Base-by-base conservation (phyloP, 2,797 vertebrate genomes). In the Buceros bicornis region DNA sequence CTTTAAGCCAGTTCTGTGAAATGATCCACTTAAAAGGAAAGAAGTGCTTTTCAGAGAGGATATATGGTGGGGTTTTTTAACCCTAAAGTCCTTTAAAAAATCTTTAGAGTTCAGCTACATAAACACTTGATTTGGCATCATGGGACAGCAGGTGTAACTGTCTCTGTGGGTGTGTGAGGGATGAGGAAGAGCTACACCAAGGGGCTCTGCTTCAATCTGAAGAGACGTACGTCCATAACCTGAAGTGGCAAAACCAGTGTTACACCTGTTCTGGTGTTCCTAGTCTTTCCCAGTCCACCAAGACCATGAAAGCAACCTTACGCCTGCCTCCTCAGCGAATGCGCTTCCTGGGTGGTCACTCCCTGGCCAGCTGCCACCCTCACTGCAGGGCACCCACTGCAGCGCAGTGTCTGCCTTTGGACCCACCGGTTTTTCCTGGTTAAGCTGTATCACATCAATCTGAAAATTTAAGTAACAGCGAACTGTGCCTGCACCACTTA, bases 1-100 rank as follows among this genome's bases (percentile, higher is more conserved):
- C 85, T 94, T 94, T 95, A 87, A 74, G 58, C 76, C 29, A 64
- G 31, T 69, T 72, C 65, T 74, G 72, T 95, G 85, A 95, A 92
- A 87, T 81, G 74, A 92, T 92, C 73, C 87, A 89, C 71, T 87
- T 83, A 56, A 80, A 82, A 82, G 67, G 72, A 56, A 93, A 91
- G 31, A 70, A 2, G 0, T 77, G 60, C 25, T 37, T 94, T 89
- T 87, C 72, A 70, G 50, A 53, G 73, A 84, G 54, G 70, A 69
- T 19, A 26, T 42, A 16, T n/a, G 22, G 28, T 48, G 20, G 1
- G 0, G 4, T 48, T 78, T 79, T 84, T 76, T 43, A 64, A 73
- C 48, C 28, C 57, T 57, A 74, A 94, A 16, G 26, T 67, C 79
- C 65, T 91, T 80, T 29, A 42, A 72, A 72, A 74, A 70, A 19